Base-by-base conservation (phyloP, 2,888 invertebrate species). In the Macrophya annulata region DNA sequence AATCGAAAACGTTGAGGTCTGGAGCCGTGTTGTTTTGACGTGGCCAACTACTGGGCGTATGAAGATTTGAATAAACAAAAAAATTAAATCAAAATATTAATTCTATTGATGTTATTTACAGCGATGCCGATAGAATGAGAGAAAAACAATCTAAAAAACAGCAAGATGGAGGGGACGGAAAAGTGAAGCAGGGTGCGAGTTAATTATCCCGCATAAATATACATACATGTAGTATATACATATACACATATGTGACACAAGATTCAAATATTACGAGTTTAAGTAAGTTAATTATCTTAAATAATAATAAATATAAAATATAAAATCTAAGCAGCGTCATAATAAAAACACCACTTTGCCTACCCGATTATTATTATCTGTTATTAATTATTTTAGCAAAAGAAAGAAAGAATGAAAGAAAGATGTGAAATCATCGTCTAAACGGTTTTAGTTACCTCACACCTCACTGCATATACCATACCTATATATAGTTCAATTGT, bases 91-190 rank as follows among this genome's bases (percentile, higher is more conserved):
- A n/a, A n/a, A n/a, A n/a, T n/a, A n/a, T 85, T 77, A 68, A 85
- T 82, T 79, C n/a, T 85, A 68, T 43, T 25, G 43, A 9, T n/a
- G 12, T 74, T 43, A 89, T 87, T 89, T 87, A 77, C 91, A 97
- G 98, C 91, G 98, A 98, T 95, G 98, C 98, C 37, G 97, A 98
- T 92, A 89, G 97, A 91, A 98, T 98, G 97, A 94, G 98, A 91
- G 97, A 98, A 92, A 98, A 98, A 93, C 98, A 98, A 94, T 95
- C 95, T 91, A 97, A 96, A 94, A 97, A 97, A 91, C 96, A 96
- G 91, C 95, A 95, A 90, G 94, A 94, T 88, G 91, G 90, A 88
- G 91, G 90, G 87, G 51, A 88, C 86, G 90, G 88, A 21, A 90
- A 89, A 48, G 76, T 88, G 45, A 92, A 91, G 71, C 88, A 90